Evolutionary conservation across 2,797 vertebrate species (phyloP), one percentile per base, ranked within the genome.

Genomic region (Diplodus sargus): DNA sequence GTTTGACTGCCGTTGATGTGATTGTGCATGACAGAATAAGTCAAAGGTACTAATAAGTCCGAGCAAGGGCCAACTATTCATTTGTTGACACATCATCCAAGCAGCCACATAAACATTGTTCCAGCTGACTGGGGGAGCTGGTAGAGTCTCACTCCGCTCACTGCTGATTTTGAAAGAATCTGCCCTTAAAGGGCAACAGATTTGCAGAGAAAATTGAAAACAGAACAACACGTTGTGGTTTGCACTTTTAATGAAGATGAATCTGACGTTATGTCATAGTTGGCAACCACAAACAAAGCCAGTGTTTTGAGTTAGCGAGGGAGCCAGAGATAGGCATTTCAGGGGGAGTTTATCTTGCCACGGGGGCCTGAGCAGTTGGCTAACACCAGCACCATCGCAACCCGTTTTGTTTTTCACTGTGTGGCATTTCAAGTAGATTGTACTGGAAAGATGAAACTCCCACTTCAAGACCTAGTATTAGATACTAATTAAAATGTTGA

Each of bases 271-370:
- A 80, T 76, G 88, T 90, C 87, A 89, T 76, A 54, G 74, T 68
- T 93, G 89, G 85, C 82, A 89, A 51, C 82, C 59, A 13, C 66
- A 84, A 81, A 87, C 79, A 76, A 70, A 89, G 70, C 69, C 81
- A 66, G 80, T 89, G 88, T 88, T 92, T 87, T 81, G 78, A 85
- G 87, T 91, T 91, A 84, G 85, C 1, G 67, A 82, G 42, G 42
- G 59, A 83, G 85, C 71, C 42, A 79, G 52, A 86, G 87, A 85
- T 76, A 64, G 76, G 85, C 87, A 86, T 89, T 88, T 87, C 80
- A 85, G 84, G 78, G 63, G 81, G 86, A 83, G 85, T 85, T 85
- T 86, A 56, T 81, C 54, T 83, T 23, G 71, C 85, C 82, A 85
- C 84, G 58, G 80, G 39, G 74, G 85, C 71, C 71, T 47, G 42